Evolutionary conservation across 2,113 vertebrate species (phyloP), one percentile per base, ranked within the genome.

Genomic region (Halcyon malimbica): DNA sequence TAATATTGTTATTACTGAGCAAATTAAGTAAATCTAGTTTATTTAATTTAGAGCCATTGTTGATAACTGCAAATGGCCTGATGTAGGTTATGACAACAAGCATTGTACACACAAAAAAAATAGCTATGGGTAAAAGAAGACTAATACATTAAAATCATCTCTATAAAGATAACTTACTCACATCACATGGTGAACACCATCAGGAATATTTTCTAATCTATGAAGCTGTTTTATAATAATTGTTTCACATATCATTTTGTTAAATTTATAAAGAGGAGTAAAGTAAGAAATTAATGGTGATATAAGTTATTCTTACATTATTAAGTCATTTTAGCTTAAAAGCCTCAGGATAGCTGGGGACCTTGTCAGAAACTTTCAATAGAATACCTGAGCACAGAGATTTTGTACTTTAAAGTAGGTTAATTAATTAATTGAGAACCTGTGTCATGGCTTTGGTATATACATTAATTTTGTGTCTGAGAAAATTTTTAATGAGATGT

Each of bases 1-100:
- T 96, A 97, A 98, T 97, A 97, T 97, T 97, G 65, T 97, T 97
- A 97, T 98, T 97, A 98, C 93, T 85, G 79, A 97, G 89, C 88
- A 82, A 95, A 96, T 96, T 83, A 87, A 96, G 86, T 97, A 97
- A 97, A 97, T 96, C 87, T 96, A 94, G 87, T 31, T 96, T 96
- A 95, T 96, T 97, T 95, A 92, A 97, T 97, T 96, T 91, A 73
- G 81, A 71, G 64, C 31, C 78, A 93, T 95, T 97, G 91, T 95
- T 97, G 96, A 96, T 89, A 62, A 62, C 63, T 95, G 93, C 65
- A 80, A 94, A 44, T 63, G 70, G 84, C 74, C 90, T 93, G 56
- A 78, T 93, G 91, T 76, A 69, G 78, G 74, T 92, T 83, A 63
- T 62, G 83, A 46, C 78, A 95, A 63, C 33, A 51, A 59, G 25